Base-by-base conservation (phyloP, 1,140 invertebrate species). In the Conus betulinus region DNA sequence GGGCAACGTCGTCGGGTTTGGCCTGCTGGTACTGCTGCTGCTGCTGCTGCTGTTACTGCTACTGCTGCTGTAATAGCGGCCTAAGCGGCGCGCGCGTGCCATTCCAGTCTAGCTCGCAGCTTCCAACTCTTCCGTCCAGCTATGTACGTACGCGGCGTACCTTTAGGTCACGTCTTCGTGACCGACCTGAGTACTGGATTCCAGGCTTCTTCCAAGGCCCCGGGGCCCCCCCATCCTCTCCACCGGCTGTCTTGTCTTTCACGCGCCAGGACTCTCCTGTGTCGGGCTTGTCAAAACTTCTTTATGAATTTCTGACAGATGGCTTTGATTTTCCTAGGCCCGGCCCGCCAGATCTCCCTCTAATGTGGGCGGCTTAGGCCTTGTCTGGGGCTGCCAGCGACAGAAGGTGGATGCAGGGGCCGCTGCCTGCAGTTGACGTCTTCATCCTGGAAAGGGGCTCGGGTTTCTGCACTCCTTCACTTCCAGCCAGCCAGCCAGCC, bases 261-360 rank as follows among this genome's bases (percentile, higher is more conserved):
- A 55, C 79, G 76, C 76, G 27, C 39, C 76, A 78, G 17, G 76
- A 17, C 76, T 11, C 79, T 81, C 51, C 82, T 39, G 82, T 84
- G 82, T 60, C 82, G 25, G 82, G 53, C 82, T 60, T 63, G 82
- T 84, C 82, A 84, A 84, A 84, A 84, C 82, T 84, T 84, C 82
- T 60, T 84, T 84, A 84, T 84, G 82, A 84, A 84, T 13, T 84
- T 84, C 57, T 52, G 82, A 60, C 82, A 84, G 60, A 60, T 84
- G 82, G 53, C 82, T 84, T 84, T 84, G 82, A 84, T 84, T 84
- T 25, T 60, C 10, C 57, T 23, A 17, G 17, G 3, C 11, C 11
- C 11, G 11, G 11, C 60, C 17, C 53, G 13, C 11, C n/a, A 39
- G 53, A 84, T 84, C 17, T 67, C 55, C 52, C 27, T 84, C 57